phyloP scores from a whole-genome alignment of 2,113 vertebrate genomes.

The Alexandromys fortis region DNA sequence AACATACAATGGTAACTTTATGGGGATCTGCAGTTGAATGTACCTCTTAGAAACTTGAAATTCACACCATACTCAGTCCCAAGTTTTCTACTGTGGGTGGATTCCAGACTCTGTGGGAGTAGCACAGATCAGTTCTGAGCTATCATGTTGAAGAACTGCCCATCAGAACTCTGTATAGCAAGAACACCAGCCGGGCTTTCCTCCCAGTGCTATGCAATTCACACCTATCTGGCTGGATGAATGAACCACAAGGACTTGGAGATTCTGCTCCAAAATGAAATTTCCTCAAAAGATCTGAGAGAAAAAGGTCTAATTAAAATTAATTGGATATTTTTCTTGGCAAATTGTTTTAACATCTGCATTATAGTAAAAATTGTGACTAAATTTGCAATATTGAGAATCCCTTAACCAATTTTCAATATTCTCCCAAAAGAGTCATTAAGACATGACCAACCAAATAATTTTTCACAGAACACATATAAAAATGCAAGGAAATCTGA shows the following conservation, averaged over 20 bases:
- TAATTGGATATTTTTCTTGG: not conserved
- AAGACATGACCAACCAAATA: not conserved
- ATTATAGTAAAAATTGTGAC: not conserved
- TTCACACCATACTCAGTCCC: not conserved
- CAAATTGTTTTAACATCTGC: not conserved
- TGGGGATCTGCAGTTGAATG: not conserved
- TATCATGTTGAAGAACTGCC: not conserved
- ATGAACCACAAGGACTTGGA: not conserved
- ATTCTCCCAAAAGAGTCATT: not conserved
- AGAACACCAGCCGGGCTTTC: not conserved
- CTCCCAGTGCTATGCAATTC: not conserved
- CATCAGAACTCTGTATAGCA: not conserved
- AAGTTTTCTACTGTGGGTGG: not conserved
- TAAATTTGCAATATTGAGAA: not conserved
- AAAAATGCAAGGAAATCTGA: not conserved
- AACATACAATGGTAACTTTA: not conserved
- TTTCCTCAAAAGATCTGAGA: not conserved
- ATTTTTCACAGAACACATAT: not conserved
- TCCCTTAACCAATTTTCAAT: not conserved
- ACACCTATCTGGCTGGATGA: not conserved
- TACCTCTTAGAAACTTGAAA: accelerated
- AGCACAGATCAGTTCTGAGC: not conserved
- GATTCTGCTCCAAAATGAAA: not conserved
- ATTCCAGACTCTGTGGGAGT: not conserved
- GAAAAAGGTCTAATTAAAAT: not conserved